Base-by-base conservation (phyloP, 2,888 invertebrate genomes). In the Eilema depressum region DNA sequence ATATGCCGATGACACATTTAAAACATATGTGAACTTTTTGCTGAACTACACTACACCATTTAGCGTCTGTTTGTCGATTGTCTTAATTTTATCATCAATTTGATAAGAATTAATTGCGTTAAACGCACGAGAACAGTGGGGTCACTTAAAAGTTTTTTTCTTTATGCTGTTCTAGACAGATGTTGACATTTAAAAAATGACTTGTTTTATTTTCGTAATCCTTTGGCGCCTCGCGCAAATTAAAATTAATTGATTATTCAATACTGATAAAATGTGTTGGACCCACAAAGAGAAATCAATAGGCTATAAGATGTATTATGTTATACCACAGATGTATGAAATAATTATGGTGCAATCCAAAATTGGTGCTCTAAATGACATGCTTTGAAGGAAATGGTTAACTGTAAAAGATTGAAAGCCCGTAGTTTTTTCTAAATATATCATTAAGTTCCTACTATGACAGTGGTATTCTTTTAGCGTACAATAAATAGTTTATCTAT, bases 1-100 rank as follows among this genome's bases (percentile, higher is more conserved):
- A 90, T 88, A 88, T 90, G 88, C 82, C 82, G 85, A 89, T 91
- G 91, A 91, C 92, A 92, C 88, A 90, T 89, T 87, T 82, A 82
- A 84, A 83, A 84, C 89, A 89, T 89, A 82, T 91, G 90, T 87
- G 84, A 81, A 84, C 76, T 86, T 89, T 88, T 89, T 88, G 87
- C 80, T 85, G 63, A 74, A 75, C 77, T 71, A 70, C 73, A 71
- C 73, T 47, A 30, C 72, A 76, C 75, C 76, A 79, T 80, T 84
- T 78, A 83, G 71, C 70, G 75, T 78, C 75, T 78, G 80, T 84
- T 85, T 81, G 83, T 79, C 74, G 69, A 82, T 78, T 67, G 85
- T 81, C 83, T 84, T 71, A 75, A 83, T 75, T 82, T 85, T 86
- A 86, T 86, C 83, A 80, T 70, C 68, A 66, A 77, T 75, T 83